Evolutionary conservation across 2,113 vertebrate species (phyloP).

Genomic region (Thinocorus orbignyianus): DNA sequence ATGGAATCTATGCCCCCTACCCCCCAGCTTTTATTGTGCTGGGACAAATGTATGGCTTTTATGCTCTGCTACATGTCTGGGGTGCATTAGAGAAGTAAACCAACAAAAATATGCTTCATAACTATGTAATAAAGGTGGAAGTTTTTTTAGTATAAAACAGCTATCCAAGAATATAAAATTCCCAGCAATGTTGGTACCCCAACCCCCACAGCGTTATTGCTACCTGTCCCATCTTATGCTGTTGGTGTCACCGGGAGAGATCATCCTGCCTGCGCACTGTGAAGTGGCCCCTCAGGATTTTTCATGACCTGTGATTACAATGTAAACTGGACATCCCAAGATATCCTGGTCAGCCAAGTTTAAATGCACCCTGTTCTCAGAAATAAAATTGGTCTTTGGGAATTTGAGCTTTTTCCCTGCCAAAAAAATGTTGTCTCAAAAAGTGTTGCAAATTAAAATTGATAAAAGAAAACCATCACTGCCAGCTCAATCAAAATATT

Average conservation of each 20-base stretch:
- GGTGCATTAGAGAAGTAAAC: not conserved
- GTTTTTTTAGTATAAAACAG: not conserved
- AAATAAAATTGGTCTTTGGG: not conserved
- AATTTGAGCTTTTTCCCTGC: not conserved
- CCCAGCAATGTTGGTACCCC: not conserved
- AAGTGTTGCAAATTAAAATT: not conserved
- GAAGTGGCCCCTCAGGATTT: not conserved
- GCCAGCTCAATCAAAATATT: not conserved
- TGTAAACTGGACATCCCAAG: not conserved
- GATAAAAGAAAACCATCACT: not conserved
- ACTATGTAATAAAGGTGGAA: not conserved
- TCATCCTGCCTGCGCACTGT: not conserved
- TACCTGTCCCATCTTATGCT: not conserved
- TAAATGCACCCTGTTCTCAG: not conserved
- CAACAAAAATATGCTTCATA: not conserved
- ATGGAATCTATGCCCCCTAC: not conserved
- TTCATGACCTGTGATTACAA: not conserved
- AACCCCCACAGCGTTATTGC: rapidly evolving
- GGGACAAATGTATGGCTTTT: not conserved
- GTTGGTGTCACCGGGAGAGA: not conserved
- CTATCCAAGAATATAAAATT: not conserved
- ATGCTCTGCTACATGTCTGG: not conserved
- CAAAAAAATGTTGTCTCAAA: not conserved
- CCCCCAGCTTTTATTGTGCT: not conserved
- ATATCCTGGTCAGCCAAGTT: not conserved